phyloP scores from a whole-genome alignment of 2,888 invertebrate genomes.

The Meiosimyza platycephala region DNA sequence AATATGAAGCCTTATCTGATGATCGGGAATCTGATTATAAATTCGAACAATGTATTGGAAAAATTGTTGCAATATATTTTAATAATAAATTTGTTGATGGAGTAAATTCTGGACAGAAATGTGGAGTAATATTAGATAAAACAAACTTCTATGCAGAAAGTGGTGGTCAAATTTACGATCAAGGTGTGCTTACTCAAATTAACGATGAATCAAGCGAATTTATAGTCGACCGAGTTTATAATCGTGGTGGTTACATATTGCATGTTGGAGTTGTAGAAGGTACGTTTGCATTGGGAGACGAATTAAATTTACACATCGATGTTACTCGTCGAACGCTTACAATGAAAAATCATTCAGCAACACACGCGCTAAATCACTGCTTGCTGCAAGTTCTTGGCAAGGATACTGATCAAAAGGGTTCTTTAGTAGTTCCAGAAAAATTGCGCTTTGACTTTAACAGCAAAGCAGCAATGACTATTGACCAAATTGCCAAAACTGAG shows the following conservation, averaged over 20 bases:
- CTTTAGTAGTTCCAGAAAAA: constrained; percentile 96
- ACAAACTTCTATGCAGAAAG: constrained; percentile 99
- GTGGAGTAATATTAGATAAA: constrained; percentile 89
- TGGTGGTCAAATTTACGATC: constrained; percentile 98
- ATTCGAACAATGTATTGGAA: constrained; percentile 79
- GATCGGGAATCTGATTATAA: constrained; percentile 79
- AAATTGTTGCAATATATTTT: constrained; percentile 83
- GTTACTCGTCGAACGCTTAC: constrained; percentile 84
- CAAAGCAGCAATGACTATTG: constrained; percentile 89
- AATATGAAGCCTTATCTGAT: constrained; percentile 77
- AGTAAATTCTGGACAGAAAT: constrained; percentile 86
- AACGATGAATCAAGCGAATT: constrained; percentile 91
- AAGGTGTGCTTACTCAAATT: constrained; percentile 87
- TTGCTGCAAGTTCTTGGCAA: constrained; percentile 89
- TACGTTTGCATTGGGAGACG: constrained; percentile 84
- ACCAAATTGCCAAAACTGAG: constrained; percentile 90
- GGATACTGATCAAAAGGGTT: constrained; percentile 95
- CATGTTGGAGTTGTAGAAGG: constrained; percentile 94
- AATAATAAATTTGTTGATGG: constrained; percentile 87
- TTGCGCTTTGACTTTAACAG: constrained; percentile 97
- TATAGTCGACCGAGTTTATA: constrained; percentile 91
- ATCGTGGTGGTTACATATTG: constrained; percentile 94
- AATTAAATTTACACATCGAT: constrained; percentile 84
- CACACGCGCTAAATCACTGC: constrained; percentile 96
- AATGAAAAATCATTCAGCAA: constrained; percentile 99